Conservation (phyloP, 2,113 vertebrate genomes). For the Triplophysa dalaica region DNA sequence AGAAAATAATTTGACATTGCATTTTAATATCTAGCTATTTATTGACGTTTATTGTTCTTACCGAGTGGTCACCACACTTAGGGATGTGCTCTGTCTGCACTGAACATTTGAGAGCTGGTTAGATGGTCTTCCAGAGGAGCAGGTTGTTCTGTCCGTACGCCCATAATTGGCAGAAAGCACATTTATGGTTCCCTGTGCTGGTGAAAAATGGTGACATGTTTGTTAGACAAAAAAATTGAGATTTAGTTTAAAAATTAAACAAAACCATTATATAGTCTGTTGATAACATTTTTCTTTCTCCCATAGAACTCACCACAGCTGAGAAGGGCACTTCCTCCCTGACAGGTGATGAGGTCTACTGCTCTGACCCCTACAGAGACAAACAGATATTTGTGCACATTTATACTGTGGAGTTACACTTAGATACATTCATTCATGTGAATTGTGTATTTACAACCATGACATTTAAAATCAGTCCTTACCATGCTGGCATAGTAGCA, state of each 20-base stretch:
- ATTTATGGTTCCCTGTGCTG: slow-evolving; percentile 23
- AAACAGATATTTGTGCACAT: background rate
- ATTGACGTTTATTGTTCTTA: background rate
- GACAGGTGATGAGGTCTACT: background rate
- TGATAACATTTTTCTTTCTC: no score
- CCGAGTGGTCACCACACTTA: background rate
- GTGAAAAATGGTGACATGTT: background rate
- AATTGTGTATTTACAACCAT: no score
- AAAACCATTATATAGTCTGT: no score
- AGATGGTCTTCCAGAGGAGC: background rate
- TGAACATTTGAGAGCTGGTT: slow-evolving; percentile 16
- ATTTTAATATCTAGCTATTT: no score
- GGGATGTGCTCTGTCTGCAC: slow-evolving; percentile 1
- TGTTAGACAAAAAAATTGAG: no score
- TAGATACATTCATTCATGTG: no score
- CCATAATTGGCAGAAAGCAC: slow-evolving; percentile 29
- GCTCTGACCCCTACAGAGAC: background rate
- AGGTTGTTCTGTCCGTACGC: background rate
- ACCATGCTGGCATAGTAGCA: background rate
- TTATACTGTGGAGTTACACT: no score
- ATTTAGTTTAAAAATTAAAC: background rate
- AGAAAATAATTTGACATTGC: no score
- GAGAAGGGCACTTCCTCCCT: background rate
- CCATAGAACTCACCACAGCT: slow-evolving; percentile 4
- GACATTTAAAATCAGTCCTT: background rate